A percentile compares a stretch with the other conserved stretches of the same genome.
Evolutionary conservation across 1,140 invertebrate genomes (phyloP).

Genomic region (Steinernema feltiae): DNA sequence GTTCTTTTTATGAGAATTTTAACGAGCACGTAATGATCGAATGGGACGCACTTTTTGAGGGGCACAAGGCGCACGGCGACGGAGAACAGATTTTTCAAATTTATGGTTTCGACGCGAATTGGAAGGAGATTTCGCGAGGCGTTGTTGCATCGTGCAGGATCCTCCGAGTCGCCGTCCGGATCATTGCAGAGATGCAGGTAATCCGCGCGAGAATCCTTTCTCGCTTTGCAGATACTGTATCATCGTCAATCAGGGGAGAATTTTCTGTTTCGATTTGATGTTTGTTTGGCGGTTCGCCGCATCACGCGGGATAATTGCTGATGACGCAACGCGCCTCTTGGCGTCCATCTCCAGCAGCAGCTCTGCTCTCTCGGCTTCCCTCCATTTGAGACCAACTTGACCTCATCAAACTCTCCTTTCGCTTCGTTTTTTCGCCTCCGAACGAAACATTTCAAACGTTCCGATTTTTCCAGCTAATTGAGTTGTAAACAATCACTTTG

Average conservation of each 20-base stretch:
- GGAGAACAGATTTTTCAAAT: slow-evolving; percentile 15
- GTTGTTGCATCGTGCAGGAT: not conserved
- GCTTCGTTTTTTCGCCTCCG: not conserved
- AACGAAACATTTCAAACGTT: not conserved
- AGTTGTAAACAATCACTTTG: not conserved
- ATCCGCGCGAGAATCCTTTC: not conserved
- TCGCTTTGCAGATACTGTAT: too few species aligned
- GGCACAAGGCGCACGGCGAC: not conserved
- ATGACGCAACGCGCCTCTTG: too few species aligned
- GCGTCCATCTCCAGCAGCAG: too few species aligned
- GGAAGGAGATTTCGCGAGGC: not conserved
- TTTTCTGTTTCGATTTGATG: too few species aligned
- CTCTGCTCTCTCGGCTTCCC: too few species aligned
- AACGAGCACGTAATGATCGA: slow-evolving; percentile 13
- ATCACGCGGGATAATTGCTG: too few species aligned
- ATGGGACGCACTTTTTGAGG: slow-evolving; percentile 8
- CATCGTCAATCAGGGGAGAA: too few species aligned
- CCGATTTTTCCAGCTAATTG: not conserved
- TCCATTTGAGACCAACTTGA: too few species aligned
- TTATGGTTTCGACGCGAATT: slow-evolving; percentile 6
- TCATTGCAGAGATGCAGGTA: not conserved
- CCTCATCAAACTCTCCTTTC: not conserved
- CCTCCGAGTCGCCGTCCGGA: too few species aligned
- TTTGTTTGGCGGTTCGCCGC: too few species aligned
- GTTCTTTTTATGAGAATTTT: slow-evolving; percentile 11